Percentiles rank a stretch among this genome's conserved stretches.
Evolutionary conservation across 2,797 vertebrate genomes (phyloP).

Genomic region (Margarornis squamiger): DNA sequence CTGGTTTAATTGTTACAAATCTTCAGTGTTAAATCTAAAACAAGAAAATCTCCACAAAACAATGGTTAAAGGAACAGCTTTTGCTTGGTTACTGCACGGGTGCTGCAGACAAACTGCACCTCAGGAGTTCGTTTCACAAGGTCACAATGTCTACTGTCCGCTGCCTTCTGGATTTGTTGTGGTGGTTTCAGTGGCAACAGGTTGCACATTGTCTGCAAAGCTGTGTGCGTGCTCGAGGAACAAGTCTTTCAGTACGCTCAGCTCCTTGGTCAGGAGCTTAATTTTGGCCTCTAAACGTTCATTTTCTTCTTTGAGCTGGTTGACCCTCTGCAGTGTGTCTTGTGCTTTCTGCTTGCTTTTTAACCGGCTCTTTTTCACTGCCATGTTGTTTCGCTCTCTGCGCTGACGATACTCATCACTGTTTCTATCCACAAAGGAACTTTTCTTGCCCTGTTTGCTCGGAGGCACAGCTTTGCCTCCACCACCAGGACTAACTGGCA

Average conservation of each 20-base stretch:
- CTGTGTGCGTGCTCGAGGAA: constrained; percentile 98
- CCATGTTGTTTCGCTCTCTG: constrained; percentile 96
- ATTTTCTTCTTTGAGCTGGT: constrained; percentile 98
- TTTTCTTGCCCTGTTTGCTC: constrained; percentile 88
- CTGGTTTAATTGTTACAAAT: constrained; percentile 57
- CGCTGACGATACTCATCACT: constrained; percentile 94
- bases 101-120: background rate
- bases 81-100: background rate
- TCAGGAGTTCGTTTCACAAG: background rate
- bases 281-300: constrained; percentile 98
- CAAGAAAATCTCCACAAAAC: constrained; percentile 28
- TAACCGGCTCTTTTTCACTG: constrained; percentile 97
- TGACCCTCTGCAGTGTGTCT: constrained; percentile 94
- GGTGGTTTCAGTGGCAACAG: constrained; percentile 75
- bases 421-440: constrained; percentile 85
- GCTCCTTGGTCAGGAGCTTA: constrained; percentile 95
- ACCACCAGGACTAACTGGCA: constrained; percentile 80
- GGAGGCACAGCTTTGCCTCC: constrained; percentile 87
- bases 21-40: constrained; percentile 71
- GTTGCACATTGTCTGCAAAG: constrained; percentile 91
- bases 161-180: constrained; percentile 70
- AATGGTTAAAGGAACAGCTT: constrained; percentile 29
- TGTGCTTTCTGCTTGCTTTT: constrained; percentile 98
- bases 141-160: constrained; percentile 51
- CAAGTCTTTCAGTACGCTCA: constrained; percentile 97